phyloP scores from a whole-genome alignment of 2,797 vertebrate genomes.

The Sebastolobus altivelis region DNA sequence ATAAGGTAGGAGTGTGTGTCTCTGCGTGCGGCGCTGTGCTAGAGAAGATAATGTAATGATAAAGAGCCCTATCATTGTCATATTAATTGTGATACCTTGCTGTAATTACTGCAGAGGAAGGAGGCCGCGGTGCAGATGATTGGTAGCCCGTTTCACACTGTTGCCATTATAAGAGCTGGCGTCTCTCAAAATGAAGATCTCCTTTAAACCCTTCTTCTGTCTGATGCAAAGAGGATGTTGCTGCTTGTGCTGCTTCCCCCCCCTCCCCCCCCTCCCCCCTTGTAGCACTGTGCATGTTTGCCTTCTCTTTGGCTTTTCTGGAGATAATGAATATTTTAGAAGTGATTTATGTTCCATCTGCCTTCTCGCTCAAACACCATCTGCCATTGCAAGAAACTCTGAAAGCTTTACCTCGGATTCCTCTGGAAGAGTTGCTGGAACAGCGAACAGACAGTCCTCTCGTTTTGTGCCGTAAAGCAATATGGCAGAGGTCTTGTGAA shows the following conservation, averaged over 20 bases:
- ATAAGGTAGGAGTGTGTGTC: slow-evolving; percentile 79
- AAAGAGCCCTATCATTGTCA: slow-evolving; percentile 20
- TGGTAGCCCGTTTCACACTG: slow-evolving; percentile 18
- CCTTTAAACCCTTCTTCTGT: slow-evolving; percentile 21
- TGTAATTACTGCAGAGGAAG: slow-evolving; percentile 38
- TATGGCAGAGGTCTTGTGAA: slow-evolving; percentile 26
- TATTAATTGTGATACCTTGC: slow-evolving; percentile 43
- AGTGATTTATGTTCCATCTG: slow-evolving; percentile 79
- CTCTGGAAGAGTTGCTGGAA: slow-evolving; percentile 49
- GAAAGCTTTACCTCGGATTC: slow-evolving; percentile 63
- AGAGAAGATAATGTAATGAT: slow-evolving; percentile 28
- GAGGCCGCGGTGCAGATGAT: slow-evolving; percentile 20
- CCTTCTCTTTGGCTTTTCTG: slow-evolving; percentile 61
- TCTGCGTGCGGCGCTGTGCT: neutral
- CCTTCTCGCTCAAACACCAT: slow-evolving; percentile 74
- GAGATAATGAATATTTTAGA: slow-evolving; percentile 77
- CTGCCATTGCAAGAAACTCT: slow-evolving; percentile 65
- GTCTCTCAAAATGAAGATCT: slow-evolving; percentile 34
- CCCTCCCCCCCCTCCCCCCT: slow-evolving; percentile 27
- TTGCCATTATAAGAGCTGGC: slow-evolving; percentile 11
- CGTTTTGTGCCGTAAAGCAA: slow-evolving; percentile 47
- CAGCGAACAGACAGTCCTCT: slow-evolving; percentile 31
- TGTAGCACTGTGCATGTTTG: slow-evolving; percentile 54
- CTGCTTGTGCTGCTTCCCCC: slow-evolving; percentile 43
- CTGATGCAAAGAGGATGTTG: slow-evolving; percentile 52